Evolutionary conservation across 2,113 vertebrate genomes (phyloP).

Genomic region (Tor tambroides): DNA sequence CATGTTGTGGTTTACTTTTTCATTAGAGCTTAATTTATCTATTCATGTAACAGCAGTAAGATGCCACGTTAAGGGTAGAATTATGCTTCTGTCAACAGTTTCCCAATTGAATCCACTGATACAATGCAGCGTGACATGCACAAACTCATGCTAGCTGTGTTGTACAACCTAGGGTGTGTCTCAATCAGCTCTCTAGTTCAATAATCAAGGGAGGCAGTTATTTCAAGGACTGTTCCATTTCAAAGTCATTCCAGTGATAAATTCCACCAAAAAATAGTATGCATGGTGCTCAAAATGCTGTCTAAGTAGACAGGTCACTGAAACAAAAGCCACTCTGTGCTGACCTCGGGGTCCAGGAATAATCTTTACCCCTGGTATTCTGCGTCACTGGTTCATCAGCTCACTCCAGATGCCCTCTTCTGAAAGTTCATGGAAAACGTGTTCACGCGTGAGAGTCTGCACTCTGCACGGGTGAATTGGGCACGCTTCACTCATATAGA

Average conservation of each 20-base stretch:
- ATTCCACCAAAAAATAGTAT: background rate
- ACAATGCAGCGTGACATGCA: background rate
- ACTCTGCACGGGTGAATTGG: background rate
- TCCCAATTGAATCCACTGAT: background rate
- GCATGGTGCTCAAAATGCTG: background rate
- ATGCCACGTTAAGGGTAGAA: background rate
- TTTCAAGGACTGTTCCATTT: background rate
- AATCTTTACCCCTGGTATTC: conserved; percentile 23
- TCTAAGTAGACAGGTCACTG: background rate
- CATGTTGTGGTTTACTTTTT: background rate
- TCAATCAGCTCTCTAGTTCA: background rate
- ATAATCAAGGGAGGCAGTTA: background rate
- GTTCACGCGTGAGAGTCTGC: background rate
- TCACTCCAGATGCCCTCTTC: conserved; percentile 18
- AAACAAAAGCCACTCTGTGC: background rate
- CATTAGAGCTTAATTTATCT: background rate
- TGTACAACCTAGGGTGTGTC: background rate
- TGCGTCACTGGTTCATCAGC: conserved; percentile 35
- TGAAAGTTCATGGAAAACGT: conserved; percentile 16
- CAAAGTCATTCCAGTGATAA: background rate
- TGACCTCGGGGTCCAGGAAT: background rate
- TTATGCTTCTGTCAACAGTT: background rate
- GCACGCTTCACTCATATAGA: conserved; percentile 8
- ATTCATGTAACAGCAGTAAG: background rate
- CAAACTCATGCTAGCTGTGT: background rate